Evolutionary conservation across 1,140 invertebrate genomes (phyloP).

Genomic region (Amyelois transitella): DNA sequence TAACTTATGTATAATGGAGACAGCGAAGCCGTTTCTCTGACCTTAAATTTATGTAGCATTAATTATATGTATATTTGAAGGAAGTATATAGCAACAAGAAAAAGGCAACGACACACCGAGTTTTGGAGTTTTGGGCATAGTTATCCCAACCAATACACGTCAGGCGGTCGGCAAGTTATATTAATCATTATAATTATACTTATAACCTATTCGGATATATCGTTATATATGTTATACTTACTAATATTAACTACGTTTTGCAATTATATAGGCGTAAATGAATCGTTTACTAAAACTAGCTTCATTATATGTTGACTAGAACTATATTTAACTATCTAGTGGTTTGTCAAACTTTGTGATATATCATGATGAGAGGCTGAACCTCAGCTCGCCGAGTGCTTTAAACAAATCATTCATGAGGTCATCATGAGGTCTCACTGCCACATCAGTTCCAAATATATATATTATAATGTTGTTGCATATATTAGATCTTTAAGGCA

Average conservation of each 20-base stretch:
- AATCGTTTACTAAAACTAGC: slow-evolving; percentile 39
- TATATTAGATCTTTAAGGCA: no score
- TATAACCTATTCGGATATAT: slow-evolving; percentile 44
- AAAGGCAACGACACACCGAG: slow-evolving; percentile 50
- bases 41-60: slow-evolving; percentile 23
- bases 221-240: slow-evolving; percentile 40
- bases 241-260: slow-evolving; percentile 40
- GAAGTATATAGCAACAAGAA: slow-evolving; percentile 53
- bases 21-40: slow-evolving; percentile 31
- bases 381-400: slow-evolving; percentile 20
- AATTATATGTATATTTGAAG: slow-evolving; percentile 42
- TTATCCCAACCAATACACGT: slow-evolving; percentile 19
- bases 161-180: slow-evolving; percentile 31
- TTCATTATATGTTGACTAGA: slow-evolving; percentile 39
- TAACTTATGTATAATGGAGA: slow-evolving; percentile 29
- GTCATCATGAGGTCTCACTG: no score
- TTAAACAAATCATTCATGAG: no score
- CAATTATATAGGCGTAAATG: slow-evolving; percentile 49
- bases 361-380: slow-evolving; percentile 19
- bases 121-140: slow-evolving; percentile 10
- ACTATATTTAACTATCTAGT: slow-evolving; percentile 60
- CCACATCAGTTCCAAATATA: no score
- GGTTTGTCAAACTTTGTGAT: slow-evolving; percentile 17
- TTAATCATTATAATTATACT: slow-evolving; percentile 14
- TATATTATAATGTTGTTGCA: no score